Base-by-base conservation (phyloP, 2,797 vertebrate genomes). In the Todus mexicanus region DNA sequence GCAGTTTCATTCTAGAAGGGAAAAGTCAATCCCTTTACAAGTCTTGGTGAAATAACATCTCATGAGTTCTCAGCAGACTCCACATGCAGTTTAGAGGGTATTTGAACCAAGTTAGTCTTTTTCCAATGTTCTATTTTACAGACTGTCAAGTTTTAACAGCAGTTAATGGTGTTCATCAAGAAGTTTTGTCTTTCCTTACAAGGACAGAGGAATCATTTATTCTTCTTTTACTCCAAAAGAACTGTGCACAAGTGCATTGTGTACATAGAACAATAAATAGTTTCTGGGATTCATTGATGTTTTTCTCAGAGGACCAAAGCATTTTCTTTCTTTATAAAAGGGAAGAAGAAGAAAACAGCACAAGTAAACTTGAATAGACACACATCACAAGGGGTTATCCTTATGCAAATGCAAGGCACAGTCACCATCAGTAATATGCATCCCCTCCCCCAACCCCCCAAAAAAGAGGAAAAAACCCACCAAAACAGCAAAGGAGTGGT, bases 231-330 rank as follows among this genome's bases (percentile, higher is more conserved):
- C 12, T 87, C 59, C 18, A 40, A 85, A 93, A 89, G n/a, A 29
- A 14, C 20, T 57, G 9, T 31, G 33, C 29, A 54, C 16, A 61
- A 87, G 7, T 63, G 9, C 43, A 63, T 75, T 66, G 60, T 45
- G 12, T 61, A 59, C 65, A 33, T 11, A 38, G 26, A 94, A 73
- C 33, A 77, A 89, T 43, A 78, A 84, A 89, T 22, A 83, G n/a
- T 75, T 94, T 95, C 59, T 91, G 79, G 29, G 35, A 45, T 85
- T 86, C 33, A 69, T 26, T 91, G 69, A 51, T 78, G 56, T 42
- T 92, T 75, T 78, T 95, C 70, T 77, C 79, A 78, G 68, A 84
- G 57, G 65, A 85, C 37, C 63, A 93, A 94, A 85, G 19, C 13
- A 54, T 91, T 87, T 93, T 83, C 13, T 57, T 43, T 57, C 71